A percentile compares a stretch with the other conserved stretches of the same genome.
Conservation (phyloP, 2,888 invertebrate species). For the Hypsopygia costalis region DNA sequence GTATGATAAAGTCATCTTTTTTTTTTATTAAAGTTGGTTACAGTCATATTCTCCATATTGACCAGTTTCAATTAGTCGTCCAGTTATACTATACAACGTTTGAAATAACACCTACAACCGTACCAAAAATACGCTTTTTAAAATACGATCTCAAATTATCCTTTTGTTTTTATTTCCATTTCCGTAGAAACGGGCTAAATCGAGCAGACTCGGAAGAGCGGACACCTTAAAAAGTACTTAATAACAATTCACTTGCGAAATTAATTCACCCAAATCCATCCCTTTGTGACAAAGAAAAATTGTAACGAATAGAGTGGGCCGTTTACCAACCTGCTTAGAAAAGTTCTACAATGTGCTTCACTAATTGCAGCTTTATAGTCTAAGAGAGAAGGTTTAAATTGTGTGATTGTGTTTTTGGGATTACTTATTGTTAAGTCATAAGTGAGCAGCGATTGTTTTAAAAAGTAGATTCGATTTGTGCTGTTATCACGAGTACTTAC, state of each 20-base stretch:
- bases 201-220: constrained; percentile 28
- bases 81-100: no score
- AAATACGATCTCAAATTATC: constrained; percentile 5
- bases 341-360: constrained; percentile 26
- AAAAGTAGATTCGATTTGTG: no score
- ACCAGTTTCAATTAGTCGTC: no score
- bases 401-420: constrained; percentile 10
- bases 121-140: no score
- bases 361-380: constrained; percentile 19
- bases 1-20: no score
- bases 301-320: constrained; percentile 67
- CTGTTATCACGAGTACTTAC: no score
- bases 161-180: constrained; percentile 8
- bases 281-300: constrained; percentile 75
- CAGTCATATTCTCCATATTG: no score
- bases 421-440: constrained; percentile 23
- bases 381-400: constrained; percentile 23
- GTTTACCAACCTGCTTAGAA: constrained; percentile 49
- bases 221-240: constrained; percentile 42
- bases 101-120: no score
- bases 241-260: constrained; percentile 63
- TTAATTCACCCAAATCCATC: constrained; percentile 68
- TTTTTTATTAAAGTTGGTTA: no score
- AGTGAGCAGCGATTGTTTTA: constrained; percentile 16
- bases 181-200: constrained; percentile 17